Percentiles rank a stretch among this genome's conserved stretches.
phyloP scores from a whole-genome alignment of 1,140 invertebrate genomes.

The Rhopalosiphum padi region DNA sequence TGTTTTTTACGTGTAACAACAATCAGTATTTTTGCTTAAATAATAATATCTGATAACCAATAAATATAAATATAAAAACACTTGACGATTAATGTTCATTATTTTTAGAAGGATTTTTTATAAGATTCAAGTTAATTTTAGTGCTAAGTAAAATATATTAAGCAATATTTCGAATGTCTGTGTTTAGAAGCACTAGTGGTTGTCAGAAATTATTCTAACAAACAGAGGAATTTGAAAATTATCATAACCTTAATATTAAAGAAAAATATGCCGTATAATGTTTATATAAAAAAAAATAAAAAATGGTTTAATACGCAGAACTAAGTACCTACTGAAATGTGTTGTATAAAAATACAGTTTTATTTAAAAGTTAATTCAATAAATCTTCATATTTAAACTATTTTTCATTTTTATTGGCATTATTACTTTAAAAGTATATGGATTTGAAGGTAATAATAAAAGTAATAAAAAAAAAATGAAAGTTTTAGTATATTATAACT shows the following conservation, averaged over 20 bases:
- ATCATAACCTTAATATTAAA: neutral
- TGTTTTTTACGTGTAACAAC: neutral
- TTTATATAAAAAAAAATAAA: neutral
- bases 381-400: constrained; percentile 9
- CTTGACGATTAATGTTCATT: neutral
- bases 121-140: neutral
- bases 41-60: neutral
- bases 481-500: neutral
- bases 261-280: neutral
- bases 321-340: neutral
- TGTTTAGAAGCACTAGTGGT: neutral
- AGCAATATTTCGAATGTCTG: neutral
- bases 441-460: constrained; percentile 3
- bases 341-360: neutral
- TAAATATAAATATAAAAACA: neutral
- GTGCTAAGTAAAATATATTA: neutral
- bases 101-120: neutral
- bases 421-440: constrained; percentile 10
- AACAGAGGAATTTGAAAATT: neutral
- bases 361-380: constrained; percentile 10
- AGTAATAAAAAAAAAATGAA: neutral
- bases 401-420: neutral
- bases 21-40: neutral
- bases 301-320: neutral
- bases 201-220: too few species aligned